Evolutionary conservation across 2,113 vertebrate species (phyloP).

Genomic region (Procavia capensis): DNA sequence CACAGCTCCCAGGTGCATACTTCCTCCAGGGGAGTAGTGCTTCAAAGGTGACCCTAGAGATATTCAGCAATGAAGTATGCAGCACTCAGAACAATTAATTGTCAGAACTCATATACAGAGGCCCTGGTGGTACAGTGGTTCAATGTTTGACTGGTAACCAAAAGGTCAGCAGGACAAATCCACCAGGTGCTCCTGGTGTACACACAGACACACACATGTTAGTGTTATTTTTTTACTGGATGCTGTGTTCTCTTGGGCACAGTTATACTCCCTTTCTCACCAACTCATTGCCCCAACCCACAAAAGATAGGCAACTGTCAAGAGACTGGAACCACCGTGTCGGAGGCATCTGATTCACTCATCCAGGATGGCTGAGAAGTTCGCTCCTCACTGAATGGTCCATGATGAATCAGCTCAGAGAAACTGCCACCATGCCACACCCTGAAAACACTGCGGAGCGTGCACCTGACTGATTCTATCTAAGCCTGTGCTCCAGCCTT

Average conservation of each 20-base stretch:
- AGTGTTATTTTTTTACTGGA: not conserved
- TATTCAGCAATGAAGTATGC: no score
- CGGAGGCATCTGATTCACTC: not conserved
- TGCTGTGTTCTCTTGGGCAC: not conserved
- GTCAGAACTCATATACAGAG: no score
- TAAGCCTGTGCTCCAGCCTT: not conserved
- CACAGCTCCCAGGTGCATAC: no score
- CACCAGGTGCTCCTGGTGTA: no score
- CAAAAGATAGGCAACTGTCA: not conserved
- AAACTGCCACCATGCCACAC: fast-evolving
- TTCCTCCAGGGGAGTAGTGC: no score
- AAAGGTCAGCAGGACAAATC: no score
- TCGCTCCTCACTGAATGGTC: not conserved
- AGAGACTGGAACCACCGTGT: not conserved
- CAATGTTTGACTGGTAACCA: no score
- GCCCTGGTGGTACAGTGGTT: no score
- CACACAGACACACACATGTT: not conserved
- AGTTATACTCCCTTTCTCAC: not conserved
- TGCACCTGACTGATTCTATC: not conserved
- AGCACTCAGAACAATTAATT: no score
- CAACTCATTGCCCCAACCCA: not conserved
- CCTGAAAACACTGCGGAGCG: not conserved
- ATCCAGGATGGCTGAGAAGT: fast-evolving
- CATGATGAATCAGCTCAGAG: not conserved
- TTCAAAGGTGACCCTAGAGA: no score